Conservation (phyloP, 1,140 invertebrate genomes). For the Drosophila cardini region DNA sequence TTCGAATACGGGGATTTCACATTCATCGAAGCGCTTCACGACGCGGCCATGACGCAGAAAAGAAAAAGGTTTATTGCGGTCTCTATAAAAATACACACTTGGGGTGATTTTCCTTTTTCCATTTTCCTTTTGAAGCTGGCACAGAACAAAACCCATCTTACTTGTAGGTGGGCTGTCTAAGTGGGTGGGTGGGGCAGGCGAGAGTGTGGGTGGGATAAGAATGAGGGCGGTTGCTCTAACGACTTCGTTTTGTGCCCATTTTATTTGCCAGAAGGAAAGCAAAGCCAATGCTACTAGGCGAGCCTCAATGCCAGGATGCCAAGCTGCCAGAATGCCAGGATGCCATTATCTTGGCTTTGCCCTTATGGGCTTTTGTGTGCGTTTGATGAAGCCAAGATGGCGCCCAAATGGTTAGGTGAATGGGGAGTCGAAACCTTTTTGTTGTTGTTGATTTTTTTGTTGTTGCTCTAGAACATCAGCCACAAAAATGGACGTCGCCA, state of each 20-base stretch:
- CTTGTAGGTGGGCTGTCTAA: constrained; percentile 55
- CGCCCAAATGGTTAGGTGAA: constrained; percentile 68
- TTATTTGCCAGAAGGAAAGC: constrained; percentile 62
- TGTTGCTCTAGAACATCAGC: constrained; percentile 76
- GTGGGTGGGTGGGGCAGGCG: constrained; percentile 10
- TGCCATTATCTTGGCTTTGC: constrained; percentile 82
- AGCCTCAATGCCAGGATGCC: constrained; percentile 23
- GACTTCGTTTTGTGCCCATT: constrained; percentile 80
- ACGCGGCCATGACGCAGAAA: constrained; percentile 47
- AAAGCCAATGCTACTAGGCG: constrained; percentile 47
- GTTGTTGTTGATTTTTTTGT: constrained; percentile 51
- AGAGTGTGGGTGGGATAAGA: constrained; percentile 24
- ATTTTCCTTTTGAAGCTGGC: constrained; percentile 75
- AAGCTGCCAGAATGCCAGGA: constrained; percentile 57
- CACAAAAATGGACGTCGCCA: constrained; percentile 81
- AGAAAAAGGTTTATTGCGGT: constrained; percentile 83
- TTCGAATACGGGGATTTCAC: constrained; percentile 38
- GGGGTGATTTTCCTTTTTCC: constrained; percentile 80
- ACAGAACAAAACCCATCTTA: constrained; percentile 61
- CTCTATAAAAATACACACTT: constrained; percentile 83
- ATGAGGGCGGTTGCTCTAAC: constrained; percentile 58
- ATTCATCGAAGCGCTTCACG: constrained; percentile 54
- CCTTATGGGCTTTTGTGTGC: constrained; percentile 82
- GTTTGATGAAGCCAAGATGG: constrained; percentile 82
- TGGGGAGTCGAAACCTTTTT: constrained; percentile 51